A percentile compares a stretch with the other conserved stretches of the same genome.
These are phyloP conservation scores for Oppia nitens DNA, from an alignment of 1,140 invertebrate species.

Conservation along the genomic window DNA sequence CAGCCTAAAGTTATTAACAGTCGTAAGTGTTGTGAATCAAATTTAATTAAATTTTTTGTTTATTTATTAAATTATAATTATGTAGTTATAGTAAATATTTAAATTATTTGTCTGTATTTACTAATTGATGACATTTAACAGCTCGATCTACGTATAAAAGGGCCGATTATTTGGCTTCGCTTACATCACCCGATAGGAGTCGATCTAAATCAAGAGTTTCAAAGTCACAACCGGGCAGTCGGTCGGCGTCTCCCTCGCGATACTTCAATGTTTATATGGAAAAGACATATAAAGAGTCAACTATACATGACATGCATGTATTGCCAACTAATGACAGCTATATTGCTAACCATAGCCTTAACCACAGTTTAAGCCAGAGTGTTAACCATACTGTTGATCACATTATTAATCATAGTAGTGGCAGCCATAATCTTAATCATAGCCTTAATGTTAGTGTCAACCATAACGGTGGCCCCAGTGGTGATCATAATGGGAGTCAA, in stretches of 20 bases:
- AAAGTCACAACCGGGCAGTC: slow-evolving; percentile 40
- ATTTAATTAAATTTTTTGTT: too few relatives aligned
- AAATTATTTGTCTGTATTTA: too few relatives aligned
- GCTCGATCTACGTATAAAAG: neutral
- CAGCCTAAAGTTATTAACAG: slow-evolving; percentile 37
- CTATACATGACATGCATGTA: too few relatives aligned
- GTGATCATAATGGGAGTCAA: neutral
- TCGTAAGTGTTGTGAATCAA: neutral
- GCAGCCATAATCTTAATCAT: slow-evolving; percentile 3
- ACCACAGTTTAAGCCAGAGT: too few relatives aligned
- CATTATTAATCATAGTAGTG: slow-evolving; percentile 9
- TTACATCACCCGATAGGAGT: slow-evolving; percentile 42
- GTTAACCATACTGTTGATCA: too few relatives aligned
- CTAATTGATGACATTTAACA: neutral
- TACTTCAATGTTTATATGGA: slow-evolving; percentile 50
- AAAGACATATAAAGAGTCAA: too few relatives aligned
- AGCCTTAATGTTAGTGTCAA: neutral
- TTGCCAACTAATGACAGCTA: too few relatives aligned
- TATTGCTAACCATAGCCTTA: too few relatives aligned
- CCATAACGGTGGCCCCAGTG: neutral
- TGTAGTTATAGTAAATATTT: too few relatives aligned
- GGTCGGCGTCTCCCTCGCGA: slow-evolving; percentile 71
- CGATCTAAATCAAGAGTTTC: slow-evolving; percentile 18
- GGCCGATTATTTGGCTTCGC: slow-evolving; percentile 9
- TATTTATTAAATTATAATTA: too few relatives aligned